Base-by-base conservation (phyloP, 1,140 invertebrate genomes). In the Bombus turneri region DNA sequence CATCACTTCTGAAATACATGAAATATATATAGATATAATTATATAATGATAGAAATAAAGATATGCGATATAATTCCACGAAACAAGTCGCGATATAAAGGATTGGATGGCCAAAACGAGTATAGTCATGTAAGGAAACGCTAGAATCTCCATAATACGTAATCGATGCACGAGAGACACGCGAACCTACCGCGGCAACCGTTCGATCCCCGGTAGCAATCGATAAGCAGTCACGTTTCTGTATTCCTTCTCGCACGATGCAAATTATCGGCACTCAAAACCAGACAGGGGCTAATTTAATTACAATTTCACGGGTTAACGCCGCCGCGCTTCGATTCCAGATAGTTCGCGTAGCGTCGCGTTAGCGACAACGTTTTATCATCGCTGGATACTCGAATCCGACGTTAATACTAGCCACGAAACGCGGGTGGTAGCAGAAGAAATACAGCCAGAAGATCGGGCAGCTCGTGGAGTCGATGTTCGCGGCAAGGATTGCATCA, bases 221-320 rank as follows among this genome's bases (percentile, higher is more conserved):
- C 81, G 81, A 85, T 69, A 87, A 34, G 34, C 62, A 57, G 3
- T 64, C 66, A 12, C 68, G 37, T 69, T 34, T 39, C 3, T 25
- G 28, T 28, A 34, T 72, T 83, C 82, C 82, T 84, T 83, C 62
- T 68, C 81, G 73, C 77, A 39, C 31, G 43, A 88, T 79, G 88
- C 81, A 79, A 88, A 89, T 87, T 71, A 53, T 53, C 47, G 47
- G 18, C 47, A 53, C 47, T 2, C 6, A 2, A 53, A 75, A 37
- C 34, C 41, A 28, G 68, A 71, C 34, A 15, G 47, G 31, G 83
- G 53, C 86, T 90, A 90, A 91, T 93, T 92, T 92, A 92, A 93
- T 92, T 87, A 89, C 90, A 90, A 94, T 94, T 94, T 94, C 93
- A 94, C 88, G 93, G 89, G 81, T 90, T 88, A 88, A 91, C 89